Evolutionary conservation across 2,797 vertebrate genomes (phyloP).

Genomic region (Melanotaenia maccullochi): DNA sequence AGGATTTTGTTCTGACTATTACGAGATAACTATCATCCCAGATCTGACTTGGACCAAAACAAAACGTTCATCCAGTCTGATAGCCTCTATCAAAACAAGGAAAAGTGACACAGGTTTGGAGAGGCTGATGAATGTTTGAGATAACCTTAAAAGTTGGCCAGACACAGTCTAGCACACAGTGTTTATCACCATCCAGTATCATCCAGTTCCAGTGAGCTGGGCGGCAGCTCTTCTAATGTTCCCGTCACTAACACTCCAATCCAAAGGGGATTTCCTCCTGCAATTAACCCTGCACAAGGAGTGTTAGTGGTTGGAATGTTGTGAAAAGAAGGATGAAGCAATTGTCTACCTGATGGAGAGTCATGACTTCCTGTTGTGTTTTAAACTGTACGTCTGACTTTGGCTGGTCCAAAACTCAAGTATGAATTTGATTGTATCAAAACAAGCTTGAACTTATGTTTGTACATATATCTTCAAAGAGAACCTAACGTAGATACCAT

Average conservation of each 20-base stretch:
- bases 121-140: conserved; percentile 50
- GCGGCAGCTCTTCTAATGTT: conserved; percentile 68
- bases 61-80: conserved; percentile 53
- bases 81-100: conserved; percentile 71
- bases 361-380: conserved; percentile 53
- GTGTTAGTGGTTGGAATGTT: conserved; percentile 72
- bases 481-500: neutral
- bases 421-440: neutral
- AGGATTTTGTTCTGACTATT: conserved; percentile 15
- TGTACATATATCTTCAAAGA: neutral
- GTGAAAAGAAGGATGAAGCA: conserved; percentile 72
- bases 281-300: conserved; percentile 67
- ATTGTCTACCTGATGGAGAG: conserved; percentile 72
- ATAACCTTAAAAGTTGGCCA: conserved; percentile 68
- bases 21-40: conserved; percentile 30
- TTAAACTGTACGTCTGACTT: conserved; percentile 26
- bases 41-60: conserved; percentile 55
- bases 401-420: conserved; percentile 23
- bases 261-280: conserved; percentile 72
- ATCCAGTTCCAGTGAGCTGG: conserved; percentile 25
- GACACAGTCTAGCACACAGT: conserved; percentile 23
- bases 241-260: conserved; percentile 59
- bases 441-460: neutral
- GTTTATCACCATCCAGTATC: conserved; percentile 51
- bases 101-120: conserved; percentile 51